These are phyloP conservation scores for Trachelus tabidus DNA, from an alignment of 2,888 invertebrate species.

Conservation along the genomic window DNA sequence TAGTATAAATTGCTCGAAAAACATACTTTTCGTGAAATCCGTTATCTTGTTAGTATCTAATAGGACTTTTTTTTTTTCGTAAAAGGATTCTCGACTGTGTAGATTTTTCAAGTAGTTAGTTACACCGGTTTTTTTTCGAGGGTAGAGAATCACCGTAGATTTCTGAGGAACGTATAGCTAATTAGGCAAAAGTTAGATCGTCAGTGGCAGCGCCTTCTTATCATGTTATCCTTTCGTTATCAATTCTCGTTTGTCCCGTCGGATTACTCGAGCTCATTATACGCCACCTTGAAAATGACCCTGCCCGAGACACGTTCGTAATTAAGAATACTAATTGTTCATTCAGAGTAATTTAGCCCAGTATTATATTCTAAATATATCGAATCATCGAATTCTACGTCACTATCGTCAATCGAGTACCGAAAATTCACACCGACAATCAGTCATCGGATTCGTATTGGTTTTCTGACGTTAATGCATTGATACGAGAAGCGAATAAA, in stretches of 20 bases:
- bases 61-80: background rate
- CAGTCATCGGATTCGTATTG: background rate
- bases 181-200: constrained; percentile 48
- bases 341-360: background rate
- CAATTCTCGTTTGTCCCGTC: constrained; percentile 34
- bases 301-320: background rate
- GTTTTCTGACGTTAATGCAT: background rate
- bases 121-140: background rate
- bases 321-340: background rate
- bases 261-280: constrained; percentile 6
- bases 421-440: background rate
- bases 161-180: constrained; percentile 41
- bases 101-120: background rate
- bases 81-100: background rate
- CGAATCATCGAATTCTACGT: background rate
- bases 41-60: background rate
- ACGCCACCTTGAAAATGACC: background rate
- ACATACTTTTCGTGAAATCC: background rate
- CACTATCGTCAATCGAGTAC: background rate
- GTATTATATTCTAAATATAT: background rate
- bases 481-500: background rate
- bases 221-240: constrained; percentile 33
- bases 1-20: background rate
- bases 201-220: constrained; percentile 33
- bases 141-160: background rate